A percentile compares a stretch with the other conserved stretches of the same genome.
These are phyloP conservation scores for Brachypodius melanocephalos DNA, from an alignment of 2,113 vertebrate species.

Conservation along the genomic window DNA sequence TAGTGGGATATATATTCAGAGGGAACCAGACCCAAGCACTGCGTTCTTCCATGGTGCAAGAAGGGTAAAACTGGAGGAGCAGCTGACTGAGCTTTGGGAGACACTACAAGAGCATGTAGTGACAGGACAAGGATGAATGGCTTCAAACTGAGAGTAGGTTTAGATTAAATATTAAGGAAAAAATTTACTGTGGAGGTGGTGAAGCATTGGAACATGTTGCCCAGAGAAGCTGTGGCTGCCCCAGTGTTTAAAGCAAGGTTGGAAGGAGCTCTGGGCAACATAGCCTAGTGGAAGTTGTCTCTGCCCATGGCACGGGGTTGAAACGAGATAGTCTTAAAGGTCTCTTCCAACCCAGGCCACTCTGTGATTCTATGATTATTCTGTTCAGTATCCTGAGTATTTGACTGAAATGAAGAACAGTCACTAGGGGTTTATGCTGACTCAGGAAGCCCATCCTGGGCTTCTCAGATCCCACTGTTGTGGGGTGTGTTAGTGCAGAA, in stretches of 20 bases:
- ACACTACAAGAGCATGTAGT: neutral
- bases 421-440: neutral
- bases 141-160: neutral
- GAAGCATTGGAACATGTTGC: neutral
- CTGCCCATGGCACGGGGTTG: neutral
- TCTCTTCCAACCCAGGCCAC: neutral
- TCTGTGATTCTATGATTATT: neutral
- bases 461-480: neutral
- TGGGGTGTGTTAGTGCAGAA: neutral
- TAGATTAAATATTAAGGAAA: neutral
- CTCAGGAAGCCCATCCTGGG: neutral
- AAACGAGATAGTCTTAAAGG: neutral
- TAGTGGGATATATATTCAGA: neutral
- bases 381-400: neutral
- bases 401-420: neutral
- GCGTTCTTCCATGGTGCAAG: neutral
- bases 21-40: neutral
- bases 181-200: neutral
- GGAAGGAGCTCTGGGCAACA: neutral
- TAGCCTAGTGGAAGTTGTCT: neutral
- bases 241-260: neutral
- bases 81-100: neutral
- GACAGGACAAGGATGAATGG: neutral
- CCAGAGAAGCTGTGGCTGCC: neutral
- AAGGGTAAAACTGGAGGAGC: neutral